These are phyloP conservation scores for Malurus alboscapulatus DNA, from an alignment of 2,113 vertebrate species.

Conservation along the genomic window DNA sequence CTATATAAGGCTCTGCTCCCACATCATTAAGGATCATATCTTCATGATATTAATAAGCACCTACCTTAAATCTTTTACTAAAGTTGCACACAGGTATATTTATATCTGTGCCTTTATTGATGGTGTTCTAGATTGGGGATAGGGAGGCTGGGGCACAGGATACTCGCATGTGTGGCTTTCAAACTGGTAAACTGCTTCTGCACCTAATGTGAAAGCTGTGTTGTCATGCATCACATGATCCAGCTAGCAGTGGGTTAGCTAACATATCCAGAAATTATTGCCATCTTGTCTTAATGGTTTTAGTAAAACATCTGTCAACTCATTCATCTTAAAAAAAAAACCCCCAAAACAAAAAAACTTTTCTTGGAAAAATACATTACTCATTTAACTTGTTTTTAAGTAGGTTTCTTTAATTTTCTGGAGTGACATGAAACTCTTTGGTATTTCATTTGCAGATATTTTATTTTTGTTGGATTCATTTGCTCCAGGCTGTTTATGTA, in stretches of 20 bases:
- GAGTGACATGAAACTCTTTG: conserved; percentile 56
- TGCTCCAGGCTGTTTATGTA: conserved; percentile 65
- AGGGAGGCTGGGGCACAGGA: not conserved
- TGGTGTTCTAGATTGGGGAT: conserved; percentile 52
- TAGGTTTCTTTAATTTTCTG: conserved; percentile 67
- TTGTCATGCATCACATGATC: conserved; percentile 38
- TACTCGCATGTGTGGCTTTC: conserved; percentile 30
- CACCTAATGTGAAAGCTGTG: not conserved
- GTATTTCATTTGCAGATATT: conserved; percentile 60
- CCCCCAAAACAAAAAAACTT: not conserved
- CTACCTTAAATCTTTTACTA: conserved; percentile 62
- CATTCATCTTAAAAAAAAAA: conserved; percentile 59
- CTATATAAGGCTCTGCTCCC: conserved; percentile 78
- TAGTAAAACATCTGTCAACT: conserved; percentile 70
- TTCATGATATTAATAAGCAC: conserved; percentile 82
- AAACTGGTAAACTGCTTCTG: conserved; percentile 26
- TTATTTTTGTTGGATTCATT: conserved; percentile 60
- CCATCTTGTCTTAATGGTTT: conserved; percentile 67
- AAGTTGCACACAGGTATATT: conserved; percentile 68
- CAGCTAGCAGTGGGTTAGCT: conserved; percentile 42
- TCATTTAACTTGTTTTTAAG: conserved; percentile 62
- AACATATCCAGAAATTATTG: conserved; percentile 67
- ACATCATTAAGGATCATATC: conserved; percentile 81
- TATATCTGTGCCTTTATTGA: conserved; percentile 60
- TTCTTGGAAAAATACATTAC: conserved; percentile 46